Percentiles rank a stretch among this genome's conserved stretches.
phyloP scores from a whole-genome alignment of 2,888 invertebrate species.

The Sphaerophoria taeniata region DNA sequence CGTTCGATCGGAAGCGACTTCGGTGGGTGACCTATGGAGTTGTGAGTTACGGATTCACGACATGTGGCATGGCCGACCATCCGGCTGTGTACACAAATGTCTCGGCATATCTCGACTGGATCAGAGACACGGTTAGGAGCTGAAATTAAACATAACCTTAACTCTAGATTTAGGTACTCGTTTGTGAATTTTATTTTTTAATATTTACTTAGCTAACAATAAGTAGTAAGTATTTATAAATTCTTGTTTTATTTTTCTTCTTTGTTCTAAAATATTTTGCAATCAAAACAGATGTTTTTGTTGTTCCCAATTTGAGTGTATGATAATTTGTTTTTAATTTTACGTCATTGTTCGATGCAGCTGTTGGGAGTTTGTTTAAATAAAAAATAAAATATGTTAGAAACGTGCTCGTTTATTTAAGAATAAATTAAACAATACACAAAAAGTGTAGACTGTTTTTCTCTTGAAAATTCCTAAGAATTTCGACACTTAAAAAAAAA shows the following conservation, averaged over 20 bases:
- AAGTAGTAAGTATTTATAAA: conserved; percentile 17
- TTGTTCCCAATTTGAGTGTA: conserved; percentile 26
- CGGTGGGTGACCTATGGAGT: conserved; percentile 86
- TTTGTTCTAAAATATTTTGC: conserved; percentile 36
- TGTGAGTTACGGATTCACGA: conserved; percentile 87
- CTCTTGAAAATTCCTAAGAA: not conserved
- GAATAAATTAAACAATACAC: not conserved
- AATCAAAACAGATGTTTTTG: conserved; percentile 46
- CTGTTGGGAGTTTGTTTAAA: conserved; percentile 19
- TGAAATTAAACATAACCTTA: conserved; percentile 29
- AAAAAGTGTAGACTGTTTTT: not conserved
- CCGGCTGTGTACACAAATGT: conserved; percentile 89
- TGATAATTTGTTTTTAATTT: conserved; percentile 4
- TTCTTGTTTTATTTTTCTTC: conserved; percentile 46
- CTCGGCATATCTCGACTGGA: conserved; percentile 86
- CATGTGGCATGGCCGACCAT: conserved; percentile 86
- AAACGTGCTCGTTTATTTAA: not conserved
- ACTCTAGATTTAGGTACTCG: conserved; percentile 16
- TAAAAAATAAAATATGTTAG: no score
- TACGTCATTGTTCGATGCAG: not conserved
- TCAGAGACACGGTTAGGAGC: conserved; percentile 79
- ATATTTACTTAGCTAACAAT: conserved; percentile 51
- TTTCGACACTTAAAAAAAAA: not conserved
- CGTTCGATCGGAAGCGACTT: conserved; percentile 81
- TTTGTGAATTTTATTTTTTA: conserved; percentile 43